Base-by-base conservation (phyloP, 2,797 vertebrate species). In the Lophius americanus region DNA sequence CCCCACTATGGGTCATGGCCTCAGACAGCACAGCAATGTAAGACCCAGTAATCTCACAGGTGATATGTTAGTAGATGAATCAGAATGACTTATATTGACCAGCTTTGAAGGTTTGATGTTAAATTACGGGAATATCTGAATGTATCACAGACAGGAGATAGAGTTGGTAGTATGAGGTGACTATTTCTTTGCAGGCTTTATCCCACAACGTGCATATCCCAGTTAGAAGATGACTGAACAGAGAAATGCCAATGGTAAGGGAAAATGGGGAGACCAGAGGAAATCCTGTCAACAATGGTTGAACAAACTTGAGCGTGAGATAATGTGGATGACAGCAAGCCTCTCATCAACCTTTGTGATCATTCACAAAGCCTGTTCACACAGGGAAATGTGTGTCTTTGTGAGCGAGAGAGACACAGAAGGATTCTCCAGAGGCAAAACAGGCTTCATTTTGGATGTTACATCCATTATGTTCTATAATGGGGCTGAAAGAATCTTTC, bases 261-360 rank as follows among this genome's bases (percentile, higher is more conserved):
- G 33, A 54, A 81, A 75, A 81, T 6, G 39, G 66, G 68, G 60
- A 76, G 79, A 80, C 51, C 53, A 80, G 78, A 90, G 87, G 90
- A 92, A 92, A 92, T 92, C 86, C 89, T 89, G 85, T 78, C 76
- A 81, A 82, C 87, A 88, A 88, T 85, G 81, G 77, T 52, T 85
- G 81, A 81, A 87, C 76, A 86, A 89, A 86, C 83, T 73, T 76
- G 79, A 83, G 78, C 75, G 58, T 87, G 85, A 87, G 82, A 90
- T 82, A 76, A 78, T 69, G 72, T 79, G 73, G 68, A 78, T 70
- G 71, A 70, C 59, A 65, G 55, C 56, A 68, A 79, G 77, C 52
- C 73, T 78, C 68, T 69, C 60, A 50, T 64, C 55, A 70, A 73
- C 56, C 33, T 70, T 71, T 67, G 48, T 73, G 64, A 83, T 82